Percentiles rank a stretch among this genome's conserved stretches.
Evolutionary conservation across 2,888 invertebrate species (phyloP).

Genomic region (Axea sp.): DNA sequence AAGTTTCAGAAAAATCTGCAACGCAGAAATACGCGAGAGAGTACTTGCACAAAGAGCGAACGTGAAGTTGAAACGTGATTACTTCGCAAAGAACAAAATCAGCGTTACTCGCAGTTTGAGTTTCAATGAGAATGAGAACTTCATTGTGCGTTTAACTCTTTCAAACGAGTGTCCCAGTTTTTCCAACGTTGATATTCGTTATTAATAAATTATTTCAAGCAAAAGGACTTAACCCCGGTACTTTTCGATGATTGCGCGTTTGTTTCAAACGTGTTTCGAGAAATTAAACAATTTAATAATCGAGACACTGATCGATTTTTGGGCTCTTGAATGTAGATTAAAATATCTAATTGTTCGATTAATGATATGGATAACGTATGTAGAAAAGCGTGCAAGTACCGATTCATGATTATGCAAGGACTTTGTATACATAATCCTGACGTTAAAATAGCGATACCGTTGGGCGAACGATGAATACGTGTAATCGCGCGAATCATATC

Average conservation of each 20-base stretch:
- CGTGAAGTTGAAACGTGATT: conserved; percentile 45
- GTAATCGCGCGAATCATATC: conserved; percentile 63
- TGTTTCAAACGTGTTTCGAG: no score
- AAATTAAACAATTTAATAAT: no score
- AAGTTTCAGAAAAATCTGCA: conserved; percentile 49
- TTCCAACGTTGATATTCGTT: background rate
- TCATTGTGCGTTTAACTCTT: conserved; percentile 54
- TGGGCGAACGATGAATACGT: conserved; percentile 59
- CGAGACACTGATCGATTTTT: no score
- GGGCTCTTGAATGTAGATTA: no score
- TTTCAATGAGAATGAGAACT: conserved; percentile 52
- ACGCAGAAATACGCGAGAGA: conserved; percentile 47
- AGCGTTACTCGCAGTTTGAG: conserved; percentile 56
- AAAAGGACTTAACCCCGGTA: no score
- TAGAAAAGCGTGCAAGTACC: conserved; percentile 41
- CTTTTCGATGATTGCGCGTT: no score
- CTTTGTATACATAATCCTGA: conserved; percentile 60
- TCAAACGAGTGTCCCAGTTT: conserved; percentile 47
- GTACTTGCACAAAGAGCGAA: conserved; percentile 35
- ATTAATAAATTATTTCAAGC: conserved; percentile 12
- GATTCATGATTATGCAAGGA: conserved; percentile 56
- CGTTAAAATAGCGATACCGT: conserved; percentile 61
- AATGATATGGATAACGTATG: conserved; percentile 54
- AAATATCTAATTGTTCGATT: conserved; percentile 43
- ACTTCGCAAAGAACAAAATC: conserved; percentile 56